Base-by-base conservation (phyloP, 2,888 invertebrate species). In the Parthenolecanium corni region DNA sequence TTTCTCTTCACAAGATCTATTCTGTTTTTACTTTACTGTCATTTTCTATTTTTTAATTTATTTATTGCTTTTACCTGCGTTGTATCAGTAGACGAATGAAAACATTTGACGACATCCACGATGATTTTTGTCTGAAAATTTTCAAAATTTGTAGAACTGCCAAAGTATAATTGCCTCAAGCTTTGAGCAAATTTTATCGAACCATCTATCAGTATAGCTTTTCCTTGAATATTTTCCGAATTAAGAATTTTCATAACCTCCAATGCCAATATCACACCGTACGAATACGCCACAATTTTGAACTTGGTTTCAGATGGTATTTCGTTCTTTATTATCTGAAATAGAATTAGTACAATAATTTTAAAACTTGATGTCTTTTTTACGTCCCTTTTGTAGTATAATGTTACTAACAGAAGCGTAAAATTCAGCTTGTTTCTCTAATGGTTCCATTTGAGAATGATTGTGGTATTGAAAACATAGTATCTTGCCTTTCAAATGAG, bases 281-380 rank as follows among this genome's bases (percentile, higher is more conserved):
- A 57, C 20, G 57, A 57, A 16, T 57, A 57, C 1, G 46, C 57
- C 14, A 57, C 23, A 18, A 57, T 57, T 20, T 57, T 47, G 25
- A 46, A 46, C 18, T 40, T 18, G 4, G 4, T 42, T 16, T 14
- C n/a, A 5, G 4, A 18, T 42, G 44, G 18, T 9, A 18, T 16
- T 4, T 9, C 4, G n/a, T 42, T 42, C 14, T 14, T 42, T 42
- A 42, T 42, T 3, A 42, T 9, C 44, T 42, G 44, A 42, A 42
- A 42, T 42, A 42, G 14, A 42, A 14, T 42, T 4, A 42, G 14
- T 14, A 14, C 3, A 16, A 18, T 42, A 42, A 42, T 42, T 42
- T 4, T 42, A 38, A 38, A 38, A 38, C 14, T 18, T 9, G 44
- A 4, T 42, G 44, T 18, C 18, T 9, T 14, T 14, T 9, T 16